Conservation (phyloP, 2,888 invertebrate species). For the Xylota sylvarum region DNA sequence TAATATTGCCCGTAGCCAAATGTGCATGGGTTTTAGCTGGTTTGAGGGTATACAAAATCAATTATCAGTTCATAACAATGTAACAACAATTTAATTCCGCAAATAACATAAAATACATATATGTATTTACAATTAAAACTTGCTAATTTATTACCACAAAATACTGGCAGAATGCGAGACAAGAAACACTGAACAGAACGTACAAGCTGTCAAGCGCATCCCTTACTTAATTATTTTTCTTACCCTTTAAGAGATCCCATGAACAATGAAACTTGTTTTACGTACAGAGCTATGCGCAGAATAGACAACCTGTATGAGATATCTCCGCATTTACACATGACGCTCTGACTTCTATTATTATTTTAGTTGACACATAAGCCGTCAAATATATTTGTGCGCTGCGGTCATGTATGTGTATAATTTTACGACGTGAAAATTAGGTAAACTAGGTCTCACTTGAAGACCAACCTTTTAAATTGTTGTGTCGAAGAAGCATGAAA, state of each 20-base stretch:
- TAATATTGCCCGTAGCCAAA: conserved; percentile 26
- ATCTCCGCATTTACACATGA: neutral
- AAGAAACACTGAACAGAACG: conserved; percentile 66
- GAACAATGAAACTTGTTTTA: conserved; percentile 15
- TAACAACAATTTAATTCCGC: conserved; percentile 20
- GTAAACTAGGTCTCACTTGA: too few relatives aligned
- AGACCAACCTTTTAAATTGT: too few relatives aligned
- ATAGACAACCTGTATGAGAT: conserved; percentile 1
- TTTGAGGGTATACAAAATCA: conserved; percentile 29
- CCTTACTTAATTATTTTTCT: conserved; percentile 45
- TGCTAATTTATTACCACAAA: conserved; percentile 51
- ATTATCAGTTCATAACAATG: conserved; percentile 44
- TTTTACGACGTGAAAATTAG: too few relatives aligned
- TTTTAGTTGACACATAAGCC: neutral
- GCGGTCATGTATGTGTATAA: too few relatives aligned
- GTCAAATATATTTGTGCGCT: too few relatives aligned
- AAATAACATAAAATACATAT: conserved; percentile 48
- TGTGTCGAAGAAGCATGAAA: too few relatives aligned
- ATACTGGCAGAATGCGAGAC: conserved; percentile 57
- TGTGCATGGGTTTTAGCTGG: conserved; percentile 29
- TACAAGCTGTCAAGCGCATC: conserved; percentile 72
- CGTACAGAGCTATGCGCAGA: conserved; percentile 18
- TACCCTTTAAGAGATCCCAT: conserved; percentile 48
- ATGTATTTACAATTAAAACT: conserved; percentile 52
- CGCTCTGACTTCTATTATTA: neutral